phyloP scores from a whole-genome alignment of 37 sponge, comb jelly and placozoan species.

The Diacarnus erythraeanus region DNA sequence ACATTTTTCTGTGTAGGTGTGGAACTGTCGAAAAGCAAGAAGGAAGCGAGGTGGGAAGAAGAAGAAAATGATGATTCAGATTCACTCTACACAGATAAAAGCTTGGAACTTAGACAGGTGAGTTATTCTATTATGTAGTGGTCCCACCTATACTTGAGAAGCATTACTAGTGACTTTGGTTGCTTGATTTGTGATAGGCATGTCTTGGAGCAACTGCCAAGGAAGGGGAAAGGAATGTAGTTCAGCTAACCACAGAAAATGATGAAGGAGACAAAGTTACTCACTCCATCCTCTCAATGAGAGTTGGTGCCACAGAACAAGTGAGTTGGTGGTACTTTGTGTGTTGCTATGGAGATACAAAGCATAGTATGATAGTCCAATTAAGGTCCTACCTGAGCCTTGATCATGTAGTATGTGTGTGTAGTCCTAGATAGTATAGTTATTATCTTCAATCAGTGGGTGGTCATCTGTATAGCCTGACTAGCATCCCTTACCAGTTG shows the following conservation, averaged over 20 bases:
- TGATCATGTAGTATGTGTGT: too few relatives aligned
- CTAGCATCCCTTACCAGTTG: conserved; percentile 21
- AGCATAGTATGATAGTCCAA: too few relatives aligned
- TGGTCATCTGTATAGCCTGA: too few relatives aligned
- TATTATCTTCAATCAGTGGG: too few relatives aligned
- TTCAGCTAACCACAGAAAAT: conserved; percentile 41
- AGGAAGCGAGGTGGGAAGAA: conserved; percentile 14
- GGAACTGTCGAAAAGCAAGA: conserved; percentile 26
- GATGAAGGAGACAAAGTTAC: conserved; percentile 29
- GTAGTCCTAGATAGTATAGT: too few relatives aligned
- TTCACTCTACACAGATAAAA: conserved; percentile 10
- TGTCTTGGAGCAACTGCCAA: conserved; percentile 63
- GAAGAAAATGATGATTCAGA: conserved; percentile 30
- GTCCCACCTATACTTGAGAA: neutral
- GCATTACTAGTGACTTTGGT: neutral
- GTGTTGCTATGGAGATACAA: neutral
- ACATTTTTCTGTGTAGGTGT: conserved; percentile 20
- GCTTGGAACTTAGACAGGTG: conserved; percentile 52
- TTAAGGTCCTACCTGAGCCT: too few relatives aligned
- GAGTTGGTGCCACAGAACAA: conserved; percentile 35
- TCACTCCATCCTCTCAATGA: conserved; percentile 53
- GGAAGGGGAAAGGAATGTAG: conserved; percentile 49
- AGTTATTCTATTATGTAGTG: neutral
- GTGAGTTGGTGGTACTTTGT: conserved; percentile 6
- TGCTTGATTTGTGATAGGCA: conserved; percentile 17